Percentiles rank a stretch among this genome's conserved stretches.
These are phyloP conservation scores for Slavum lentiscoides DNA, from an alignment of 2,888 invertebrate species.

Conservation along the genomic window DNA sequence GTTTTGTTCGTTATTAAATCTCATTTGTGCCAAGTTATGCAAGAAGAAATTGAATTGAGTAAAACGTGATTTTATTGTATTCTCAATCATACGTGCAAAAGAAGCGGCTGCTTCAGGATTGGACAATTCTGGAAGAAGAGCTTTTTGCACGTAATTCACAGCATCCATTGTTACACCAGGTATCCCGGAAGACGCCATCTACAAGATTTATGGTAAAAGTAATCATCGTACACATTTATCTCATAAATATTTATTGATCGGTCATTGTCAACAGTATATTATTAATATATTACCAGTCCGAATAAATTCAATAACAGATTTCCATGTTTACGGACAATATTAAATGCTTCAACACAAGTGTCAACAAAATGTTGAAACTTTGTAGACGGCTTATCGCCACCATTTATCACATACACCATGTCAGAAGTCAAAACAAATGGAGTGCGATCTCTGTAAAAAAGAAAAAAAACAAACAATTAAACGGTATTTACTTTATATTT, in stretches of 20 bases:
- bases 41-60: constrained; percentile 98
- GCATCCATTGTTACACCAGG: constrained; percentile 90
- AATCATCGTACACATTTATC: constrained; percentile 3
- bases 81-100: constrained; percentile 94
- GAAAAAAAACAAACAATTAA: constrained; percentile 7
- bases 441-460: constrained; percentile 79
- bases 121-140: constrained; percentile 82
- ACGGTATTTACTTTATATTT: not conserved
- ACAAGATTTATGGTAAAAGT: constrained; percentile 27
- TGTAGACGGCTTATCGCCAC: constrained; percentile 88
- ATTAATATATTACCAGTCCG: constrained; percentile 73
- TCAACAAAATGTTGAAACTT: constrained; percentile 98
- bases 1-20: constrained; percentile 83
- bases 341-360: constrained; percentile 95
- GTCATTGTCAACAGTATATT: not conserved
- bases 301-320: constrained; percentile 88
- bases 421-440: constrained; percentile 97
- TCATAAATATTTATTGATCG: not conserved
- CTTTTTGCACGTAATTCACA: constrained; percentile 87
- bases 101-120: constrained; percentile 96
- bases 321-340: constrained; percentile 87
- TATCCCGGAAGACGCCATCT: constrained; percentile 92
- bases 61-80: constrained; percentile 88
- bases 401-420: constrained; percentile 99
- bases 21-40: constrained; percentile 91